Evolutionary conservation across 1,140 invertebrate species (phyloP).

Genomic region (Pomacea maculata): DNA sequence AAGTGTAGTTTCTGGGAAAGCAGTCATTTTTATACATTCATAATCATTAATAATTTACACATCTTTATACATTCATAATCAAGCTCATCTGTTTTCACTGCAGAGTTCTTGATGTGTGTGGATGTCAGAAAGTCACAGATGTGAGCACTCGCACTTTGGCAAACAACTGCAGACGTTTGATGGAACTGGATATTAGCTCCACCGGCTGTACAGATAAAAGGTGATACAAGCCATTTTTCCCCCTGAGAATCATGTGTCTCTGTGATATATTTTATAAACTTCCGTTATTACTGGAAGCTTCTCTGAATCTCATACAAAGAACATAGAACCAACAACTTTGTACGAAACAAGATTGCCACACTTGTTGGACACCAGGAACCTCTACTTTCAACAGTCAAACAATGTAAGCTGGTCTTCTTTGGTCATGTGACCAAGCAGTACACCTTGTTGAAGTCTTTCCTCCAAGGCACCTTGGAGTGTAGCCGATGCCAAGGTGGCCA

Average conservation of each 20-base stretch:
- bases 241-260: no score
- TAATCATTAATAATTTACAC: neutral
- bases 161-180: constrained; percentile 55
- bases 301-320: no score
- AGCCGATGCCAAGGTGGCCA: no score
- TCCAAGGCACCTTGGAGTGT: no score
- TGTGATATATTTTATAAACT: no score
- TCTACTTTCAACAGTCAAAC: neutral
- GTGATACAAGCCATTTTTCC: constrained; percentile 27
- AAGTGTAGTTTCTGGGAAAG: neutral
- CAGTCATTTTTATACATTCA: neutral
- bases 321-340: no score
- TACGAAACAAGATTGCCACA: neutral
- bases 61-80: neutral
- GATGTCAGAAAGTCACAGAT: constrained; percentile 58
- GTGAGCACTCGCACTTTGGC: constrained; percentile 52
- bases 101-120: constrained; percentile 62
- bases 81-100: constrained; percentile 14
- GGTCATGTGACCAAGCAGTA: no score
- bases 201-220: constrained; percentile 57
- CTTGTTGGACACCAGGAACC: neutral
- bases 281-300: no score
- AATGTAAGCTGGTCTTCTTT: no score
- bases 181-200: constrained; percentile 61
- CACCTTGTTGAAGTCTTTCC: no score